Conservation (phyloP, 2,113 vertebrate species). For the Lepidothrix coronata region DNA sequence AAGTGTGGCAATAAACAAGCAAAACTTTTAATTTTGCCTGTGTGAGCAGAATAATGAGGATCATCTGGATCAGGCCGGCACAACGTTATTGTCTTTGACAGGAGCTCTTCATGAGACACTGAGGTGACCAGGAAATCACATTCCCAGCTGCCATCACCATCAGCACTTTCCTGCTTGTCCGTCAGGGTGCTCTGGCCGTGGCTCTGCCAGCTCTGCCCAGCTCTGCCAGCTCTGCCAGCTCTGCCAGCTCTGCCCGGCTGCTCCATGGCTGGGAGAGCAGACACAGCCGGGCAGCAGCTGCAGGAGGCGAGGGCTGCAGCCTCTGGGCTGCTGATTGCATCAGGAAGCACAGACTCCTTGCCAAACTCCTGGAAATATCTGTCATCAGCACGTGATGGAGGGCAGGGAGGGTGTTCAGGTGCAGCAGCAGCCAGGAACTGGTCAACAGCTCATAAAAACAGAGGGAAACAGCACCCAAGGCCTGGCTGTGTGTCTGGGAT, state of each 20-base stretch:
- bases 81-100: not conserved
- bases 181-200: not conserved
- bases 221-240: no score
- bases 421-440: not conserved
- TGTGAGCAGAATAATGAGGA: not conserved
- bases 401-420: not conserved
- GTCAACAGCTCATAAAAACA: not conserved
- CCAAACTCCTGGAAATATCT: not conserved
- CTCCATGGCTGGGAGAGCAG: not conserved
- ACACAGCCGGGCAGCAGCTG: not conserved
- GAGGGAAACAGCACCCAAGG: not conserved
- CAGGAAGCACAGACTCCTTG: not conserved
- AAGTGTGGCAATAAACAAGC: not conserved
- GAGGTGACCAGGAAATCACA: not conserved
- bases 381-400: rapidly evolving
- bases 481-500: not conserved
- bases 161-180: not conserved
- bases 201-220: no score
- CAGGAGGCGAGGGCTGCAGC: not conserved
- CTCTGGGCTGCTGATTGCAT: not conserved
- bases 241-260: not conserved
- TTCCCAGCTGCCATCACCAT: not conserved
- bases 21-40: not conserved
- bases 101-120: not conserved
- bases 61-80: not conserved